These are phyloP conservation scores for Pycnomerus fuliginosus DNA, from an alignment of 2,888 invertebrate species.

Conservation along the genomic window DNA sequence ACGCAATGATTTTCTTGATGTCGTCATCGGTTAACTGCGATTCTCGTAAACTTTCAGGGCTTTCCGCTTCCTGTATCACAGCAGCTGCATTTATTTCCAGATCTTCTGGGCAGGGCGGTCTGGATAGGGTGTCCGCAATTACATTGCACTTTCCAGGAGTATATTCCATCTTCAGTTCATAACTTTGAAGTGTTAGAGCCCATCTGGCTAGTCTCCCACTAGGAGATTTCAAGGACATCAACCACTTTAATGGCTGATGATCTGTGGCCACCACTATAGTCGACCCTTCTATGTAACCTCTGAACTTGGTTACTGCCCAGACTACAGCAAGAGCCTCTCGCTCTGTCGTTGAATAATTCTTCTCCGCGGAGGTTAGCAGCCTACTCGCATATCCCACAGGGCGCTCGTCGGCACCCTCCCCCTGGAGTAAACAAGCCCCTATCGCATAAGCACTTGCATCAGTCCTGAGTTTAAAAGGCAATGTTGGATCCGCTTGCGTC, in stretches of 20 bases:
- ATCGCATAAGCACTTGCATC: slow-evolving; percentile 4
- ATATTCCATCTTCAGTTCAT: slow-evolving; percentile 31
- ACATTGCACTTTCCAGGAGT: slow-evolving; percentile 17
- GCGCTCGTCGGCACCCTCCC: neutral
- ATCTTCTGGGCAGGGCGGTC: slow-evolving; percentile 9
- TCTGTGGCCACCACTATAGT: too few relatives aligned
- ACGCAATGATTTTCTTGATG: slow-evolving; percentile 27
- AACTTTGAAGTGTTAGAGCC: slow-evolving; percentile 48
- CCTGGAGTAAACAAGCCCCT: slow-evolving; percentile 5
- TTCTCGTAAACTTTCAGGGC: slow-evolving; percentile 10
- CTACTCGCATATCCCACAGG: neutral
- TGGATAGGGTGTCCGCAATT: slow-evolving; percentile 22
- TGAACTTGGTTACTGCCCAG: too few relatives aligned
- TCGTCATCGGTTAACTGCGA: neutral
- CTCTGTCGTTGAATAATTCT: too few relatives aligned
- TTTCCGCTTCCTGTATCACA: slow-evolving; percentile 20
- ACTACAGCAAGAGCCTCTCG: too few relatives aligned
- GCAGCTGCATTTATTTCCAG: slow-evolving; percentile 26
- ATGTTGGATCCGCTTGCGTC: slow-evolving; percentile 29
- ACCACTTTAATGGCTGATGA: slow-evolving; percentile 53
- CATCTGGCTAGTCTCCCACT: slow-evolving; percentile 51
- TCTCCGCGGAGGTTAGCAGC: too few relatives aligned
- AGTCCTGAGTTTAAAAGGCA: slow-evolving; percentile 8
- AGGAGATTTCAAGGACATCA: slow-evolving; percentile 47
- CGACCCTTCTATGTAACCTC: too few relatives aligned